Percentiles rank a stretch among this genome's conserved stretches.
Conservation (phyloP, 2,888 invertebrate genomes). For the Rhopalosiphum nymphaeae region DNA sequence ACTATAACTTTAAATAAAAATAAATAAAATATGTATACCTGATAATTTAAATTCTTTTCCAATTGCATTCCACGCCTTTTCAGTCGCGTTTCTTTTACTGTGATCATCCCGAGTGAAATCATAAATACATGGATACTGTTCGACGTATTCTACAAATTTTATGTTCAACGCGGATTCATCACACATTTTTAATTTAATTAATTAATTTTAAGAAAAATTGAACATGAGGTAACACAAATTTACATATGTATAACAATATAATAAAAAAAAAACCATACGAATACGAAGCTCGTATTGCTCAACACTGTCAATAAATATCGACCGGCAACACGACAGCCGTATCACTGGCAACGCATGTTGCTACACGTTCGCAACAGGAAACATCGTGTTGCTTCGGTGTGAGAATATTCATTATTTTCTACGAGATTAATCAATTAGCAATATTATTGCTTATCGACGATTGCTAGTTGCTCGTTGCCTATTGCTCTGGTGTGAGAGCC, state of each 20-base stretch:
- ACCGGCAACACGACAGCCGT: slow-evolving; percentile 18
- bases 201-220: slow-evolving; percentile 24
- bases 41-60: slow-evolving; percentile 53
- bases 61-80: slow-evolving; percentile 47
- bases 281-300: slow-evolving; percentile 15
- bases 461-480: slow-evolving; percentile 43
- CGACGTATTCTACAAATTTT: slow-evolving; percentile 31
- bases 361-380: slow-evolving; percentile 42
- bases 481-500: slow-evolving; percentile 46
- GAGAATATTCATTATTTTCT: slow-evolving; percentile 40
- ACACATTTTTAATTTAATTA: slow-evolving; percentile 45
- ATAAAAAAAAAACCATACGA: neutral
- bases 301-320: slow-evolving; percentile 32
- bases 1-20: slow-evolving; percentile 5
- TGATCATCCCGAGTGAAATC: slow-evolving; percentile 48
- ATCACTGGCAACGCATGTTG: slow-evolving; percentile 25
- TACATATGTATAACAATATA: neutral
- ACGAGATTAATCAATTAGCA: slow-evolving; percentile 28
- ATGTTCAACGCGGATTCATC: slow-evolving; percentile 39
- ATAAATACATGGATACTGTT: slow-evolving; percentile 39
- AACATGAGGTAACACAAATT: slow-evolving; percentile 18
- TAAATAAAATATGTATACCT: slow-evolving; percentile 43
- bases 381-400: slow-evolving; percentile 47
- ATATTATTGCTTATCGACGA: slow-evolving; percentile 26
- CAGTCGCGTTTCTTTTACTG: slow-evolving; percentile 43